Conservation (phyloP, 2,113 vertebrate species). For the Syngnathus typhle region DNA sequence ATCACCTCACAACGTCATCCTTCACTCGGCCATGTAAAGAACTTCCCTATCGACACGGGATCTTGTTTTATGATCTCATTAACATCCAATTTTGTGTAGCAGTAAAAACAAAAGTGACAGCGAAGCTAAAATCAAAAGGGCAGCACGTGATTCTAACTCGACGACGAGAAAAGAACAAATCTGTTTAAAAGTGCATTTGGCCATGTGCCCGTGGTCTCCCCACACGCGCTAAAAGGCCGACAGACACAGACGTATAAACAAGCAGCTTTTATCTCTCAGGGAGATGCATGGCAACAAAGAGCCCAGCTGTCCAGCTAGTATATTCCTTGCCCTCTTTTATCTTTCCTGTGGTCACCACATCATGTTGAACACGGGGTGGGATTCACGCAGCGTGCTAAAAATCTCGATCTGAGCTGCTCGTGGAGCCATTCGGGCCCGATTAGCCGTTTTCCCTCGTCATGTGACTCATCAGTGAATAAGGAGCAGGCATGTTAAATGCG, state of each 20-base stretch:
- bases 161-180: constrained; percentile 8
- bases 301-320: constrained; percentile 55
- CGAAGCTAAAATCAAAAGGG: constrained; percentile 25
- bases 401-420: constrained; percentile 15
- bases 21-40: not conserved
- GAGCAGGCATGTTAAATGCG: not conserved
- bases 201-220: constrained; percentile 36
- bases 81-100: constrained; percentile 10
- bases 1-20: constrained; percentile 30
- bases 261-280: constrained; percentile 63
- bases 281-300: constrained; percentile 64
- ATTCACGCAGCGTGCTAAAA: constrained; percentile 31
- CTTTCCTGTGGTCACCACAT: constrained; percentile 56
- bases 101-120: constrained; percentile 19
- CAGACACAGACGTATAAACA: constrained; percentile 63
- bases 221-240: constrained; percentile 48
- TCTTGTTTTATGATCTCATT: constrained; percentile 3
- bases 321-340: constrained; percentile 60
- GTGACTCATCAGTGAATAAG: not conserved
- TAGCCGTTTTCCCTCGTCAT: no score
- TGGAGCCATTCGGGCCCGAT: not conserved
- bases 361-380: constrained; percentile 16
- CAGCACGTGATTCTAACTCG: no score
- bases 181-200: constrained; percentile 54
- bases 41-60: not conserved